Percentiles rank a stretch among this genome's conserved stretches.
Evolutionary conservation across 2,888 invertebrate genomes (phyloP).

Genomic region (Sclerodermus sp.): DNA sequence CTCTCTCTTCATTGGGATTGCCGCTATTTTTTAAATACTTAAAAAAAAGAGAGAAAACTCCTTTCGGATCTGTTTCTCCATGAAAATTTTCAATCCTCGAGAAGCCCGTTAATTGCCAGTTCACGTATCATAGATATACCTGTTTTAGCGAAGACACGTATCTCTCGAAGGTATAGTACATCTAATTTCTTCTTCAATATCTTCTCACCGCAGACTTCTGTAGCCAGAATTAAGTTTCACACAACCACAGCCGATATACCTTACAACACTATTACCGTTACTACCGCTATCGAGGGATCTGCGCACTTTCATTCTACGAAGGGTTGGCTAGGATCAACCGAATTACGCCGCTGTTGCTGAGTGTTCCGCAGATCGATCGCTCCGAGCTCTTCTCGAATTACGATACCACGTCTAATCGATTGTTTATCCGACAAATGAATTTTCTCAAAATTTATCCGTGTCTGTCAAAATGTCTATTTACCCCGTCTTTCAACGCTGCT

Average conservation of each 20-base stretch:
- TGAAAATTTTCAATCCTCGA: not conserved
- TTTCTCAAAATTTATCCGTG: not conserved
- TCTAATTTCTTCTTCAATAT: not conserved
- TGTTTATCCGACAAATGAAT: not conserved
- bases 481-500: no score
- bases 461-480: no score
- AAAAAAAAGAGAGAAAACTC: not conserved
- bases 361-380: not conserved
- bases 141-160: slow-evolving; percentile 2
- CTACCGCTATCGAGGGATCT: not conserved
- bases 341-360: not conserved
- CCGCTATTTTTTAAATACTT: no score
- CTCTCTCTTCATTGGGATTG: no score
- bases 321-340: not conserved
- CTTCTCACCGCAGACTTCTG: slow-evolving; percentile 3
- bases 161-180: not conserved
- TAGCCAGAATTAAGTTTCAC: slow-evolving; percentile 2
- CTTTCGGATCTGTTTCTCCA: not conserved
- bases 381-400: no score
- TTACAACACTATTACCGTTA: not conserved
- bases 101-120: no score
- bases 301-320: not conserved
- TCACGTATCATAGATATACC: no score
- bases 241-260: slow-evolving; percentile 3
- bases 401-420: not conserved